Base-by-base conservation (phyloP, 2,797 vertebrate species). In the Luscinia megarhynchos region DNA sequence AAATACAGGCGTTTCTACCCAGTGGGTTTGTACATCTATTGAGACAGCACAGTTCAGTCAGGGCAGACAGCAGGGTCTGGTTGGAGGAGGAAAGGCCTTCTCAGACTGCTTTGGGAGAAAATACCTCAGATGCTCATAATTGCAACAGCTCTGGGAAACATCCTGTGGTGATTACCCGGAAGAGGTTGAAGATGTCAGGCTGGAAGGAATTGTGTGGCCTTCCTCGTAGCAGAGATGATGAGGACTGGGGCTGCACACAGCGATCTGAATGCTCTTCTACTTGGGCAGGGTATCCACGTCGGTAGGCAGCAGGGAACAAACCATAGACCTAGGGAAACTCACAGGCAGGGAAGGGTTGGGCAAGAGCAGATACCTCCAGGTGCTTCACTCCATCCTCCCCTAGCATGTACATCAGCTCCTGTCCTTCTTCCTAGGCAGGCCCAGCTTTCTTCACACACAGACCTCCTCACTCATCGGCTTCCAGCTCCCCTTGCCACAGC, bases 131-230 rank as follows among this genome's bases (percentile, higher is more conserved):
- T 53, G 27, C 3, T 41, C 22, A 9, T 46, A 20, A 41, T 7
- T 85, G 54, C 68, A 66, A 12, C 27, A 51, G 14, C 7, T 62
- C 41, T 78, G 29, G 26, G 32, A 78, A 73, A 78, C 50, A 26
- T 59, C 43, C 46, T 0, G 1, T 32, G 13, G 13, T 22, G 53
- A 67, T 96, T 96, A 97, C 96, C 96, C 21, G 12, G 74, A 97
- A 96, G 30, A 97, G 55, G 30, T 86, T 93, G 43, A 97, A 97
- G 91, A 82, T 43, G 45, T 96, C 95, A 32, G 92, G 85, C 67
- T 94, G 94, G 76, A 88, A 84, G 36, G 63, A 69, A 81, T 84
- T 59, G n/a, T 91, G 87, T 29, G 76, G 38, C 26, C 69, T 92
- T 48, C 63, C 79, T 63, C 9, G 67, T 16, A 38, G 82, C 51